Evolutionary conservation across 2,113 vertebrate genomes (phyloP), one percentile per base, ranked within the genome.

Genomic region (Sylvilagus bachmani): DNA sequence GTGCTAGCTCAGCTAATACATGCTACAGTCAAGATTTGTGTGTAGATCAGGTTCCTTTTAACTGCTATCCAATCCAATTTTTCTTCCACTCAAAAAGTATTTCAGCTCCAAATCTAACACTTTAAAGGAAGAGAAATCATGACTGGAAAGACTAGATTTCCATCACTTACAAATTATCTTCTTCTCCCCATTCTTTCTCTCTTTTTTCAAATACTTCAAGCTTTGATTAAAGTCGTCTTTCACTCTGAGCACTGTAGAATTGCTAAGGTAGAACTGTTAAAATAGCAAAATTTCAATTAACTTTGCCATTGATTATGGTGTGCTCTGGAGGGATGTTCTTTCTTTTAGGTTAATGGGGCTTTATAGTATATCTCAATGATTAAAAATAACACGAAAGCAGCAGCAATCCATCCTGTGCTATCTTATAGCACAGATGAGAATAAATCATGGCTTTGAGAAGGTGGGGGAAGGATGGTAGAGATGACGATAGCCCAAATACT

Each of bases 171-270:
- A 84, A 44, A 86, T 94, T 90, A 36, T 79, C 38, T 96, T 75
- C n/a, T 75, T 75, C 19, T 75, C 73, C n/a, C 70, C 69, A 22
- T 25, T 74, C 92, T 71, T 96, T 87, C 81, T 55, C 96, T 64
- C 55, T 38, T 66, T 91, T 92, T 71, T 84, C 51, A 80, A 75
- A 87, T 70, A 64, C 61, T 25, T 33, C 7, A 89, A 49, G 53
- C 55, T 84, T 95, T 94, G 92, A 94, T 94, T 95, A 93, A 91
- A 94, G 58, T 75, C 21, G 12, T 86, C 89, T 96, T 91, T 97
- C 67, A 89, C 75, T 80, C 8, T 58, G 66, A 89, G 44, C 64
- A 67, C 38, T 87, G 55, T 69, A 64, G 55, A 93, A 89, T 73
- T 82, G 36, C 79, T 74, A 69, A 90, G 93, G 74, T 53, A 71